Evolutionary conservation across 2,888 invertebrate genomes (phyloP), one percentile per base, ranked within the genome.

Genomic region (Brenthis daphne): DNA sequence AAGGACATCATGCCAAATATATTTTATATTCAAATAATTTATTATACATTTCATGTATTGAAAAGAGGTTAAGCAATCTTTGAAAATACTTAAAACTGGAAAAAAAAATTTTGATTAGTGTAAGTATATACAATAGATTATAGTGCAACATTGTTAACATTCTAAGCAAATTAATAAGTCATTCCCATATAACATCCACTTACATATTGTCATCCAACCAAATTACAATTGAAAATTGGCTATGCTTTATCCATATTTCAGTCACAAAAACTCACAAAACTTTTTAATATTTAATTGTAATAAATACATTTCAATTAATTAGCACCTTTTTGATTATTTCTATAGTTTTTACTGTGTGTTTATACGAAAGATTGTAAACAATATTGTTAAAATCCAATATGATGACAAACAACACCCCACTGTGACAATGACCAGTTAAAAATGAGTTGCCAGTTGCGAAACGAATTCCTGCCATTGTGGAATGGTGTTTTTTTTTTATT

Each of bases 321-420:
- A 6, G 33, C 47, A 65, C 58, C 37, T 16, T 55, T 54, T 20
- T 54, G 24, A 43, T 55, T 55, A 37, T 60, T 53, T 43, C 48
- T 64, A 14, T 50, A 13, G 29, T 6, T 29, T 54, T 33, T 58
- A n/a, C 13, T 55, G 48, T 48, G 53, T 55, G 47, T 64, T 54
- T 56, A 3, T 47, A 55, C 29, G 24, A 64, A 37, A 29, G 50
- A 60, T 24, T 65, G 50, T 43, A 56, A 55, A 65, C 68, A 68
- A 68, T 68, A 68, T 29, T 68, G 64, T 64, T 66, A 37, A 29
- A 24, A 51, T 53, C 53, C 50, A 61, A 50, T 37, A 0, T 43
- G 11, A 43, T 43, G 37, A 43, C 37, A 43, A 43, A 11, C 37
- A 43, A 43, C 11, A 43, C 37, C 11, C 37, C 11, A 43, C 11